Evolutionary conservation across 23 tunicate genomes (phyloP), one percentile per base, ranked within the genome.

Genomic region (Styela clava): DNA sequence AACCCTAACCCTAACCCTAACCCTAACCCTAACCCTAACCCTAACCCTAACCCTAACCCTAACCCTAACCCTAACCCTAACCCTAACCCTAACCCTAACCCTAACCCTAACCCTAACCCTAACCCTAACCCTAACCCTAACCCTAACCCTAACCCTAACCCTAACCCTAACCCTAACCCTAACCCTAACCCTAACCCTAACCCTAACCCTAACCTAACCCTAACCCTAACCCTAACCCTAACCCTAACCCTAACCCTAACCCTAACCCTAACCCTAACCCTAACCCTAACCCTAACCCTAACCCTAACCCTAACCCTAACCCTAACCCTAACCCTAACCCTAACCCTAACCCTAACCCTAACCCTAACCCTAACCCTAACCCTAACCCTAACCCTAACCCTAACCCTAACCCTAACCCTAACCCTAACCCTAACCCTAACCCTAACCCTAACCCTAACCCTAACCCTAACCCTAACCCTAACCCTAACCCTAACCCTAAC

Each of bases 391-490:
- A 86, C 72, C 91, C 91, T 81, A 71, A 83, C 72, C 86, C 91
- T 81, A 52, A 86, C 2, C 91, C 91, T 82, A 71, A 81, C 91
- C 86, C 61, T 52, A 71, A 73, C 91, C 91, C 35, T 52, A 86
- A 73, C 91, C 91, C 73, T 71, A 86, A 81, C 87, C 91, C 73
- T 71, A 83, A 79, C 94, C 94, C 71, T 69, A 88, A 79, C 94
- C 94, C 16, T 5, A 70, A 84, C 79, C n/a, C n/a, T n/a, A n/a
- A n/a, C 88, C 94, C 88, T 79, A 84, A 78, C 88, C 94, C 88
- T 79, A 84, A 78, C 85, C 94, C 88, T 79, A 84, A 84, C 88
- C 94, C 88, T 79, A 88, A 78, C 94, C 94, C 88, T 84, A 88
- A 78, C 94, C 94, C 88, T 81, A 87, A 79, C 84, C 95, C 89